Percentiles rank a stretch among this genome's conserved stretches.
Conservation (phyloP, 1,140 invertebrate genomes). For the fruit fly (Drosophila melanogaster) region DNA sequence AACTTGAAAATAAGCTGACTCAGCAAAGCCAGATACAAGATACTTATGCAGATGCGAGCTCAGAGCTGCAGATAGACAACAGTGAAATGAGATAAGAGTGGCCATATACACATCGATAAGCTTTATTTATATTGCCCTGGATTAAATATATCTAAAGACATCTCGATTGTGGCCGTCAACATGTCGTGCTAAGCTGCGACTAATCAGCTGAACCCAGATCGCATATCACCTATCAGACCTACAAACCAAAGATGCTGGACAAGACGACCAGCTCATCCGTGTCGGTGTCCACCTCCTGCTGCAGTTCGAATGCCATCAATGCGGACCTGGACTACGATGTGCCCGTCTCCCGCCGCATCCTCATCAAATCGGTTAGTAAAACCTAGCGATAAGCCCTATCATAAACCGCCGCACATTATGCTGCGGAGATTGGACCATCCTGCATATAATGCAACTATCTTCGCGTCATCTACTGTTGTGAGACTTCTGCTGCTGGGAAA, state of each 20-base stretch:
- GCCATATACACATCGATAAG: slow-evolving; percentile 58
- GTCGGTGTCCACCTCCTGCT: slow-evolving; percentile 67
- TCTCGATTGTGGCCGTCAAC: slow-evolving; percentile 44
- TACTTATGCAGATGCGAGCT: slow-evolving; percentile 59
- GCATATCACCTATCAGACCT: slow-evolving; percentile 22
- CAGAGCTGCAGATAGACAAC: slow-evolving; percentile 40
- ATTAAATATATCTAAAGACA: slow-evolving; percentile 81
- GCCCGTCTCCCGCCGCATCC: slow-evolving; percentile 71
- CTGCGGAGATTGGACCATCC: slow-evolving; percentile 57
- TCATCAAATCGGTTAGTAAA: slow-evolving; percentile 79
- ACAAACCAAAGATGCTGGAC: slow-evolving; percentile 62
- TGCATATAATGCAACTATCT: slow-evolving; percentile 21
- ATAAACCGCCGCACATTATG: slow-evolving; percentile 59
- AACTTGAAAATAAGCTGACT: slow-evolving; percentile 84
- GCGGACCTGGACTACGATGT: slow-evolving; percentile 79
- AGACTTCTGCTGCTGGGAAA: slow-evolving; percentile 34
- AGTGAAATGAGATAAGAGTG: slow-evolving; percentile 45
- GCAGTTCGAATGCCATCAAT: slow-evolving; percentile 70
- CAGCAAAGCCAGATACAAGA: slow-evolving; percentile 58
- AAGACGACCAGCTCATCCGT: slow-evolving; percentile 53
- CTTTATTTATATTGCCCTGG: slow-evolving; percentile 84
- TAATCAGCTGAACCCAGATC: slow-evolving; percentile 2
- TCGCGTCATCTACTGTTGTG: slow-evolving; percentile 8
- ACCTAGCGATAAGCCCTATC: slow-evolving; percentile 21
- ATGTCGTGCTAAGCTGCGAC: slow-evolving; percentile 40